These are phyloP conservation scores for Ctenodactylus gundi DNA, from an alignment of 2,113 vertebrate genomes.

Conservation along the genomic window DNA sequence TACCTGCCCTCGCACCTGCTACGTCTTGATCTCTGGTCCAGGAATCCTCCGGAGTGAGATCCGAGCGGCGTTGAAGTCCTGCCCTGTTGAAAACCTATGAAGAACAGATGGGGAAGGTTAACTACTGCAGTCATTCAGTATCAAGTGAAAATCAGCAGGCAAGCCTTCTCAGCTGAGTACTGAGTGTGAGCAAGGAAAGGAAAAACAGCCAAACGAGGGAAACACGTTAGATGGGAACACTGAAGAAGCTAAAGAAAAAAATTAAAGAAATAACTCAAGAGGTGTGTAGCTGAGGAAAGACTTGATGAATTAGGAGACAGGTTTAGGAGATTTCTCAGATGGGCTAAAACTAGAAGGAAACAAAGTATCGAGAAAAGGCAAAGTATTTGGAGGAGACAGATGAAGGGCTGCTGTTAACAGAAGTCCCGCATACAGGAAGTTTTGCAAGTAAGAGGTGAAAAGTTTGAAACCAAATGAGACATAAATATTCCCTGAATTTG, in stretches of 20 bases:
- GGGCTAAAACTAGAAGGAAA: background rate
- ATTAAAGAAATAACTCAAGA: background rate
- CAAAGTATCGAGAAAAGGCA: background rate
- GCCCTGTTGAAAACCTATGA: background rate
- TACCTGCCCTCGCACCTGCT: background rate
- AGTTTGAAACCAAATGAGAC: background rate
- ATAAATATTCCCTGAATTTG: background rate
- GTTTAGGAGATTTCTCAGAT: background rate
- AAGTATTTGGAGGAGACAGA: too few species aligned
- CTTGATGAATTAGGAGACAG: background rate
- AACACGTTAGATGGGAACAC: background rate
- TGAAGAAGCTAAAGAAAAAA: background rate
- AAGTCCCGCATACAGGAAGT: background rate
- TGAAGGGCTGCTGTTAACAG: background rate
- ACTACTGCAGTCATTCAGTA: background rate
- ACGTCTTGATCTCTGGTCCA: background rate
- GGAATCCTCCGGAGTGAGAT: background rate
- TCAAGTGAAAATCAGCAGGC: background rate
- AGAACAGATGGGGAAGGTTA: background rate
- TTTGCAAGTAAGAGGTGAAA: background rate
- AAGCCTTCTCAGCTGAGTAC: too few species aligned
- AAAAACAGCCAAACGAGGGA: background rate
- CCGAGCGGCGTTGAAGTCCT: background rate
- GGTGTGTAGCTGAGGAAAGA: background rate
- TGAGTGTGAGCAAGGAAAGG: background rate